These are phyloP conservation scores for Drosophila miranda DNA, from an alignment of 1,140 invertebrate genomes.

Conservation along the genomic window DNA sequence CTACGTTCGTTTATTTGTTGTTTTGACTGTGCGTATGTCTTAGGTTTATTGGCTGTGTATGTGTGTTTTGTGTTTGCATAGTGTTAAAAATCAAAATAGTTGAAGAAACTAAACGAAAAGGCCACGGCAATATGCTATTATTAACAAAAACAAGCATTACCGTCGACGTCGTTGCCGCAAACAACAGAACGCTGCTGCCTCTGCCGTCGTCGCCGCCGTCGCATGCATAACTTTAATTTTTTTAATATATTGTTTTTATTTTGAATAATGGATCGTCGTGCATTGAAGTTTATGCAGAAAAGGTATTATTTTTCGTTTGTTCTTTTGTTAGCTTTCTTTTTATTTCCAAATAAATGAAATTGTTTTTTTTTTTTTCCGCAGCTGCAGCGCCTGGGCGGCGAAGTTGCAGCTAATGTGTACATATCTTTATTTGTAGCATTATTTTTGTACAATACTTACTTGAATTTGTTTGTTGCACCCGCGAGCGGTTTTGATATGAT, in stretches of 20 bases:
- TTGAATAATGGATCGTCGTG: slow-evolving; percentile 82
- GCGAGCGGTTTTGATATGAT: too few species aligned
- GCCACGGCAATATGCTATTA: slow-evolving; percentile 62
- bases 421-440: too few species aligned
- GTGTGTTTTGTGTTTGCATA: slow-evolving; percentile 58
- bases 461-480: too few species aligned
- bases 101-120: slow-evolving; percentile 26
- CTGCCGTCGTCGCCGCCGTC: slow-evolving; percentile 54
- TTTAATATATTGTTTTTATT: slow-evolving; percentile 79
- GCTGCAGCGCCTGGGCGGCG: neutral
- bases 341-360: slow-evolving; percentile 39
- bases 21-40: slow-evolving; percentile 51
- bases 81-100: slow-evolving; percentile 45
- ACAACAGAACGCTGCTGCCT: slow-evolving; percentile 38
- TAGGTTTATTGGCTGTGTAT: slow-evolving; percentile 56
- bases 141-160: slow-evolving; percentile 60
- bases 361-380: slow-evolving; percentile 27
- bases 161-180: slow-evolving; percentile 35
- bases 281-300: slow-evolving; percentile 82
- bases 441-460: too few species aligned
- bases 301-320: slow-evolving; percentile 71
- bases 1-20: slow-evolving; percentile 44
- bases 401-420: too few species aligned
- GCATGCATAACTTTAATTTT: slow-evolving; percentile 81
- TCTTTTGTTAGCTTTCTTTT: slow-evolving; percentile 17